Conservation (phyloP, 2,113 vertebrate species). For the Cyprinus carpio region DNA sequence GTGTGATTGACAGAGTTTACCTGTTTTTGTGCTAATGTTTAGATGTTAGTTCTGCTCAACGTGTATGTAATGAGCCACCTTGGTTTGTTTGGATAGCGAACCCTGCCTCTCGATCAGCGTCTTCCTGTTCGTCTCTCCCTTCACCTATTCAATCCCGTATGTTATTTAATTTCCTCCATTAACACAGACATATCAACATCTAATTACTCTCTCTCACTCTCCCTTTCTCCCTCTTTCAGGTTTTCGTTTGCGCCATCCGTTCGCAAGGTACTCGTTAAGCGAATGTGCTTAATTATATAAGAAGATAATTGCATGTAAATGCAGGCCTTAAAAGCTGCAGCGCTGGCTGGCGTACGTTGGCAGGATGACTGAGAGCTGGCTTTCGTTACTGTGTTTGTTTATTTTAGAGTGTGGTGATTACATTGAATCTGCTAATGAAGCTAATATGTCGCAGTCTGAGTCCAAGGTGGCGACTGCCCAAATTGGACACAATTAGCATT, state of each 20-base stretch:
- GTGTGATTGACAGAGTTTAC: slow-evolving; percentile 25
- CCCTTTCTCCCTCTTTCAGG: slow-evolving; percentile 66
- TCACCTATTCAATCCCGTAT: slow-evolving; percentile 28
- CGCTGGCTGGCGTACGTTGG: slow-evolving; percentile 64
- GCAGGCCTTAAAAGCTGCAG: slow-evolving; percentile 83
- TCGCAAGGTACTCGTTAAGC: slow-evolving; percentile 84
- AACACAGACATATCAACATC: slow-evolving; percentile 75
- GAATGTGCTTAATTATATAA: slow-evolving; percentile 90
- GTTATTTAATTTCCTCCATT: slow-evolving; percentile 74
- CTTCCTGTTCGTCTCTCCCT: slow-evolving; percentile 38
- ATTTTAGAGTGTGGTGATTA: slow-evolving; percentile 77
- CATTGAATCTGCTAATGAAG: slow-evolving; percentile 82
- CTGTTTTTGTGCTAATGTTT: slow-evolving; percentile 8
- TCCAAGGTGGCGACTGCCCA: slow-evolving; percentile 74
- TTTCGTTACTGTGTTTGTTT: slow-evolving; percentile 76
- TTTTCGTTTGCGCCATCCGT: slow-evolving; percentile 76
- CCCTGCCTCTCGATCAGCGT: slow-evolving; percentile 52
- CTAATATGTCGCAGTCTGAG: slow-evolving; percentile 82
- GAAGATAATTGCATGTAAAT: slow-evolving; percentile 91
- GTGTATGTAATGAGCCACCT: slow-evolving; percentile 21
- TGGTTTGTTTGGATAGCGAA: slow-evolving; percentile 33
- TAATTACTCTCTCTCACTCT: slow-evolving; percentile 74
- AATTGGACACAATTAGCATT: slow-evolving; percentile 68
- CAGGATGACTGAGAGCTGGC: slow-evolving; percentile 72
- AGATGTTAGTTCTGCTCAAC: slow-evolving; percentile 19